Conservation (phyloP, 2,113 vertebrate genomes). For the Marmota flaviventris region DNA sequence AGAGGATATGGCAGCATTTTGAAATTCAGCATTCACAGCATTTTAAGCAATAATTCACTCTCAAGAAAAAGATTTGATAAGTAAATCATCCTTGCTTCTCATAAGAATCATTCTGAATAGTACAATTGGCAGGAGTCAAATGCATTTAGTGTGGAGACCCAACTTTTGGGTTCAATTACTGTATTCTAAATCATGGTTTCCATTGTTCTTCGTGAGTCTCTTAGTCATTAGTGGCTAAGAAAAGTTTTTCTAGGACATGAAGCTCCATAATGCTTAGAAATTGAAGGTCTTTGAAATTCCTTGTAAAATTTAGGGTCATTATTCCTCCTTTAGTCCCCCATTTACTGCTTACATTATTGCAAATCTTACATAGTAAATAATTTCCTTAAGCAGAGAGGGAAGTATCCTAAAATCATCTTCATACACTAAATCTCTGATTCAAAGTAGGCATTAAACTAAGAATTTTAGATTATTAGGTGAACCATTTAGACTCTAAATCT, state of each 20-base stretch:
- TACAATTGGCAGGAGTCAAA: neutral
- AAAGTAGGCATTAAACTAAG: conserved; percentile 3
- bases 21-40: conserved; percentile 31
- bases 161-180: conserved; percentile 33
- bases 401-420: conserved; percentile 40
- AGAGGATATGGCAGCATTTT: neutral
- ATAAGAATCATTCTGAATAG: conserved; percentile 28
- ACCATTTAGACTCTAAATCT: conserved; percentile 43
- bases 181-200: conserved; percentile 36
- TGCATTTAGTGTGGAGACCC: neutral
- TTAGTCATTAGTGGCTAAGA: conserved; percentile 25
- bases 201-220: neutral
- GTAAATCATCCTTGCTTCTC: conserved; percentile 37
- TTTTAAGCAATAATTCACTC: conserved; percentile 48
- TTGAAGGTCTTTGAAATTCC: conserved; percentile 48
- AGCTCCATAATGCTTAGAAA: neutral
- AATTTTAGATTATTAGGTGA: conserved; percentile 56
- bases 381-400: conserved; percentile 50
- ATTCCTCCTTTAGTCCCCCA: neutral
- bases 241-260: neutral
- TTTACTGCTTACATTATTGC: conserved; percentile 50
- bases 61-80: conserved; percentile 35
- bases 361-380: conserved; percentile 42
- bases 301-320: conserved; percentile 10
- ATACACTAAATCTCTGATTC: conserved; percentile 7